Conservation (phyloP, 2,888 invertebrate genomes). For the Trissonchulus latispiculum region DNA sequence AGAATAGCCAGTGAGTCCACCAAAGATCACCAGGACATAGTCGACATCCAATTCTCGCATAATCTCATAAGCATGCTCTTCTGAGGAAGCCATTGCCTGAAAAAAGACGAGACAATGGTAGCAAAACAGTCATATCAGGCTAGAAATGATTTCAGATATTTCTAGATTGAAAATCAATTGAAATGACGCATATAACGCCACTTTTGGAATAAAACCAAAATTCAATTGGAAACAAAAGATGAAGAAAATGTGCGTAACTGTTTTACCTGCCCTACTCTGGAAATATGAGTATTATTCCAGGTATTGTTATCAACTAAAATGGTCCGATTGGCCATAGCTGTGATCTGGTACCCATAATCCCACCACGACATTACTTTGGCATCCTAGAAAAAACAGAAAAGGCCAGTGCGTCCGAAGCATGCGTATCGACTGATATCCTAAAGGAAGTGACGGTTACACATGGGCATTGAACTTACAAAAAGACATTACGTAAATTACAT, state of each 20-base stretch:
- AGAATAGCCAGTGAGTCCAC: conserved; percentile 94
- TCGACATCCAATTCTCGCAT: conserved; percentile 94
- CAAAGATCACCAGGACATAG: conserved; percentile 94
- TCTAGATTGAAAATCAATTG: neutral
- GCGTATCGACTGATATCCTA: no score
- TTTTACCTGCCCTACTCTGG: conserved; percentile 82
- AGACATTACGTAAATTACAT: no score
- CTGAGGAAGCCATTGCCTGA: conserved; percentile 85
- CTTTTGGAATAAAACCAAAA: conserved; percentile 5
- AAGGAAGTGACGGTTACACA: no score
- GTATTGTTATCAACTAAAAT: conserved; percentile 98
- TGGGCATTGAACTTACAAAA: no score
- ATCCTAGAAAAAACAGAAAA: conserved; percentile 58
- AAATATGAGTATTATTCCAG: conserved; percentile 99
- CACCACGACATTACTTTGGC: conserved; percentile 99
- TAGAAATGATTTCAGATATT: no score
- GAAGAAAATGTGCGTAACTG: no score
- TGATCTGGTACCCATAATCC: conserved; percentile 96
- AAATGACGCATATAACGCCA: neutral
- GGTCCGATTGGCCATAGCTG: conserved; percentile 96
- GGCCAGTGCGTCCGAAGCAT: no score
- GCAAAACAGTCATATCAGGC: neutral
- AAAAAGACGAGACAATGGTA: no score
- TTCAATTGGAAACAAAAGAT: conserved; percentile 20
- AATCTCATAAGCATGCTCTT: conserved; percentile 93